These are phyloP conservation scores for Leucopsar rothschildi DNA, from an alignment of 2,113 vertebrate genomes.

Conservation along the genomic window DNA sequence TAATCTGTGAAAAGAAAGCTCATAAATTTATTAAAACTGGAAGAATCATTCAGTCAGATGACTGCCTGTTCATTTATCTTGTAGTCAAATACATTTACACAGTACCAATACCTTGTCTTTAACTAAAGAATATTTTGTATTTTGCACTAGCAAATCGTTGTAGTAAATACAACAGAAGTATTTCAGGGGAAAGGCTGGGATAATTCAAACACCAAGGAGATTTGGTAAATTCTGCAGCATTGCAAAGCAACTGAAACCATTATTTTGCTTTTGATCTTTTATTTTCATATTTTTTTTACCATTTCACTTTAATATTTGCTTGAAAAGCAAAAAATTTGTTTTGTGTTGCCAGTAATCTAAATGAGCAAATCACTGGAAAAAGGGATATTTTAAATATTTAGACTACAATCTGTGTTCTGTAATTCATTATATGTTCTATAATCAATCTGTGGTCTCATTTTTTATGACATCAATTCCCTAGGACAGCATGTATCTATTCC, in stretches of 20 bases:
- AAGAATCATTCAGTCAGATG: background rate
- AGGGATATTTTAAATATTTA: background rate
- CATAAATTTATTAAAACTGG: background rate
- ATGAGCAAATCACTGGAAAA: background rate
- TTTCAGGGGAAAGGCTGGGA: background rate
- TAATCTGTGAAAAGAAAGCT: background rate
- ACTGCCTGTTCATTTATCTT: background rate
- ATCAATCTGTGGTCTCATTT: background rate
- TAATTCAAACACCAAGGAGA: background rate
- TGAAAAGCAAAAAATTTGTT: background rate
- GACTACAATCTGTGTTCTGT: background rate
- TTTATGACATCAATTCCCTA: background rate
- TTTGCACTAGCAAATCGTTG: background rate
- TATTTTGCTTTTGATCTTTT: background rate
- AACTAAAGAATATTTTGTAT: background rate
- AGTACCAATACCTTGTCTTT: background rate
- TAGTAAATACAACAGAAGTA: background rate
- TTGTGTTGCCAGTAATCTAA: background rate
- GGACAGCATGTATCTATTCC: background rate
- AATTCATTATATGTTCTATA: background rate
- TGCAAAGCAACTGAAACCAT: background rate
- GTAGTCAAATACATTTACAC: background rate
- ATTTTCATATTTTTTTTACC: background rate
- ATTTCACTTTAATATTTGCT: background rate
- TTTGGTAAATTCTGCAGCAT: background rate